Percentiles rank a stretch among this genome's conserved stretches.
phyloP scores from a whole-genome alignment of 2,888 invertebrate genomes.

The Anarsia innoxiella region DNA sequence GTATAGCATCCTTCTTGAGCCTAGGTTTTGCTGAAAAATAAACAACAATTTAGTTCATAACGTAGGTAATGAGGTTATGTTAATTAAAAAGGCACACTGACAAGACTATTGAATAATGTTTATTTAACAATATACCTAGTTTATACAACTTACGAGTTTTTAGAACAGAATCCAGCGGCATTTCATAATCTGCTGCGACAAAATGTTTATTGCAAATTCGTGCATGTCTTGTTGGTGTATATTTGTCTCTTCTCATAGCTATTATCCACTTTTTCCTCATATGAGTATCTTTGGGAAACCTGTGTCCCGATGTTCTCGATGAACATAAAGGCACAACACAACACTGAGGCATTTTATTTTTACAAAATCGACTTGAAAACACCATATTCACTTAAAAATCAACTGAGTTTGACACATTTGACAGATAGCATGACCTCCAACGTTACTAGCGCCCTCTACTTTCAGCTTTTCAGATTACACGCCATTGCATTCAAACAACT shows the following conservation, averaged over 20 bases:
- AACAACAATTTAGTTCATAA: constrained; percentile 2
- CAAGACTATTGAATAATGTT: not conserved
- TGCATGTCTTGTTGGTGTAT: not conserved
- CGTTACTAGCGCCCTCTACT: no score
- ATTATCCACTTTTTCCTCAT: not conserved
- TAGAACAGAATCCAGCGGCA: not conserved
- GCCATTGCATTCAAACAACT: no score
- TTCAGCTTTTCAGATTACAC: no score
- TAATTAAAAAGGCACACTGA: no score
- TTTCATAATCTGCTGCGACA: not conserved
- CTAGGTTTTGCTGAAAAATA: constrained; percentile 2
- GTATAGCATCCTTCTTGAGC: constrained; percentile 3
- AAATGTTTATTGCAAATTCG: constrained; percentile 3
- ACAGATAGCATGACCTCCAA: no score
- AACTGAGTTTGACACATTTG: no score
- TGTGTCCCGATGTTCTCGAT: not conserved
- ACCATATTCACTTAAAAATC: no score
- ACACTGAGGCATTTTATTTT: not conserved
- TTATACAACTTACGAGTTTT: not conserved
- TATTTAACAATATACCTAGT: not conserved
- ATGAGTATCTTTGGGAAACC: not conserved
- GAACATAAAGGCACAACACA: constrained; percentile 1
- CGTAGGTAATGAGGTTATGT: not conserved
- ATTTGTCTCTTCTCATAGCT: not conserved
- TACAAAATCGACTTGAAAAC: no score